Evolutionary conservation across 1,140 invertebrate genomes (phyloP), one percentile per base, ranked within the genome.

Genomic region (Zophobas atratus): DNA sequence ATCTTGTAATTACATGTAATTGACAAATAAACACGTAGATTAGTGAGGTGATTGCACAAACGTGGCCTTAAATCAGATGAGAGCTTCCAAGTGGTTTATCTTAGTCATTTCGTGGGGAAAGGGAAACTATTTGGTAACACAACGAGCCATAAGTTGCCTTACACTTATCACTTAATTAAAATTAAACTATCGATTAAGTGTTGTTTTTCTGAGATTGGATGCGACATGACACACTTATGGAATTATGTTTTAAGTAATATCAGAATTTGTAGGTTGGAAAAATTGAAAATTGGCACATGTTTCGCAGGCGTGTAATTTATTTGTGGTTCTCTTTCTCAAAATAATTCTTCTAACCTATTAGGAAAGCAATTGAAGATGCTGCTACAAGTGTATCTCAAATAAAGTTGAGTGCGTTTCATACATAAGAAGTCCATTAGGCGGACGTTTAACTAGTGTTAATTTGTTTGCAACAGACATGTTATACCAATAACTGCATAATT

Each of bases 321-420:
- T 67, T 67, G n/a, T 67, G n/a, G 6, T 56, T 41, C 57, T 67
- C 39, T 67, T 55, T 51, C 49, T 63, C 35, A 38, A 32, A 43
- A 67, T 67, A 43, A 67, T 67, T 67, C 60, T 43, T 41, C 38
- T 46, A 67, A 46, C 60, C 60, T 43, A 67, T 67, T 67, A 67
- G 39, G 60, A 43, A 34, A 67, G 60, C 33, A 67, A 43, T 67
- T 43, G 39, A 67, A 39, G 39, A 67, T 67, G 60, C 60, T 67
- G 60, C 39, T 67, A 67, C 60, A 67, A 67, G 60, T 67, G 60
- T 67, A 67, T 67, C 60, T 46, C 60, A 67, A 67, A 67, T 43
- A 67, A 8, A 8, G 60, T 43, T n/a, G 60, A 67, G 60, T 67
- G 60, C 39, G 60, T 38, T 67, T 43, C 38, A 43, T 67, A 67